Base-by-base conservation (phyloP, 2,797 vertebrate species). In the Coranthus polyacanthus region DNA sequence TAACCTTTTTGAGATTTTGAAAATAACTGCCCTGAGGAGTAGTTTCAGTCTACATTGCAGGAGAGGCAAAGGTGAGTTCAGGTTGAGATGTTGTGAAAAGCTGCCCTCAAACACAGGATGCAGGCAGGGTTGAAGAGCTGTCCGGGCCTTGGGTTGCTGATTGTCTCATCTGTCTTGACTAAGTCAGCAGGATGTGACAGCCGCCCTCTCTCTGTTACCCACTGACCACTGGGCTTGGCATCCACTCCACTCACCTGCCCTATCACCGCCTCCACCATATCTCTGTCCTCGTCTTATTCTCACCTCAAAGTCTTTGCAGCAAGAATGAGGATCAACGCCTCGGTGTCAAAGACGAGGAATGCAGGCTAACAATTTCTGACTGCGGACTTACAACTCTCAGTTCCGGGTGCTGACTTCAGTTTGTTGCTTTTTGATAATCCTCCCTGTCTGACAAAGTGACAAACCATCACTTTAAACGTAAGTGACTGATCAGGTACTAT, bases 321-420 rank as follows among this genome's bases (percentile, higher is more conserved):
- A 86, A 94, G 88, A 97, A 95, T 4, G 94, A 96, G 92, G 94
- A 84, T 58, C 95, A 96, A 88, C 95, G 93, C 76, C 93, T 95
- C 42, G 90, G 95, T 88, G 90, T 90, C 86, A 87, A 77, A 70
- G 69, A 66, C 63, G 71, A 78, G 75, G 75, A 75, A 81, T 54
- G 68, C 41, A 16, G 60, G 60, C 82, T 85, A 85, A 90, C 86
- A 79, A 69, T 58, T 88, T 38, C 81, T 81, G 82, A 87, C 95
- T 5, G 72, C 93, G 85, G 95, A 96, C 85, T 94, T 93, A 91
- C 95, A 93, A 1, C 94, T 94, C 68, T 91, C 88, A 68, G 94
- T 96, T 88, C 93, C 92, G 84, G 95, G 94, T 89, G 96, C 95
- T 83, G 96, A 81, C 94, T 92, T 94, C 93, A 82, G 94, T 94